Evolutionary conservation across 2,113 vertebrate species (phyloP).

Genomic region (Neogale vison): DNA sequence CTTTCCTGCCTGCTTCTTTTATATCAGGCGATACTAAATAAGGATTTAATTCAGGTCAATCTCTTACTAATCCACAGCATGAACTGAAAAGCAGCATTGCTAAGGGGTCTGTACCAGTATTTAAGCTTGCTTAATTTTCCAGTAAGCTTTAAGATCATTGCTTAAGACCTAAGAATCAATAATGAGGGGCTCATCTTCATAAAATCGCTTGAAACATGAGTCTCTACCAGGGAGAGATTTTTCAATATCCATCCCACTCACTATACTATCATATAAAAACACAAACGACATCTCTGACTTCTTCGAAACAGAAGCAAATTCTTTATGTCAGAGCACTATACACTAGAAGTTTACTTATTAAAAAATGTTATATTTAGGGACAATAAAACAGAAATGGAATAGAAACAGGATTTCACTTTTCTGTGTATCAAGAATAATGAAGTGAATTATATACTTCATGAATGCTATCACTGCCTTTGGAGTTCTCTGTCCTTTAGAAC

Average conservation of each 20-base stretch:
- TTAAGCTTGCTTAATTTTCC: conserved; percentile 54
- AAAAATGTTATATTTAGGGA: not conserved
- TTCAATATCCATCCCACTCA: not conserved
- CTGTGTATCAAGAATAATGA: not conserved
- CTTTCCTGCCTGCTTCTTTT: conserved; percentile 28
- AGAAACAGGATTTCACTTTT: conserved; percentile 33
- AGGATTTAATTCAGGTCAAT: conserved; percentile 69
- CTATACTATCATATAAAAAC: not conserved
- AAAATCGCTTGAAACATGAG: conserved; percentile 38
- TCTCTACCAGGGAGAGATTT: conserved; percentile 23
- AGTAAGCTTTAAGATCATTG: conserved; percentile 25
- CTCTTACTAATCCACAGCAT: conserved; percentile 61
- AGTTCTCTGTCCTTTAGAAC: not conserved
- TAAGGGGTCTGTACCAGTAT: conserved; percentile 26
- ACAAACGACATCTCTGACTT: not conserved
- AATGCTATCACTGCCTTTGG: not conserved
- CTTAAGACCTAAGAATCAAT: conserved; percentile 57
- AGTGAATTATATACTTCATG: conserved; percentile 49
- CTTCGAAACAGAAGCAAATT: conserved; percentile 18
- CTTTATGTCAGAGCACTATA: not conserved
- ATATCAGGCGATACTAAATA: conserved; percentile 47
- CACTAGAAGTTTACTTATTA: not conserved
- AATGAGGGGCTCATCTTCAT: not conserved
- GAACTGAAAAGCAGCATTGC: conserved; percentile 33
- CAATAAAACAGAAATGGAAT: not conserved